Evolutionary conservation across 2,113 vertebrate genomes (phyloP).

Genomic region (Gracilinanus agilis): DNA sequence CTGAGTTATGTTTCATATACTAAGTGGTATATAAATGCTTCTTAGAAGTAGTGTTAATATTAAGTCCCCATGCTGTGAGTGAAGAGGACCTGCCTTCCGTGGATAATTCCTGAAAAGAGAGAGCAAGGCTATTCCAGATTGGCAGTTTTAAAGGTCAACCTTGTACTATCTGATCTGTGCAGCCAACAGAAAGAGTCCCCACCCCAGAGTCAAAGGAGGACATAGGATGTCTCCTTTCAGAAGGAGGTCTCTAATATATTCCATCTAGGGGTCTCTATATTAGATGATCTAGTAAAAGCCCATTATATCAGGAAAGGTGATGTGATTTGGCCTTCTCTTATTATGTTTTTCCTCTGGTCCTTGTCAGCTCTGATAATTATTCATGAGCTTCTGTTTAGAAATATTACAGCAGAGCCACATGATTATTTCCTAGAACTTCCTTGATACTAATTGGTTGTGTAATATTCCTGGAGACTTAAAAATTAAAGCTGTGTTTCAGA

Average conservation of each 20-base stretch:
- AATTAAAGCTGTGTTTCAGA: constrained; percentile 2
- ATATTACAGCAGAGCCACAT: not conserved
- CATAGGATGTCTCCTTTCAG: not conserved
- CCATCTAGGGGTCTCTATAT: not conserved
- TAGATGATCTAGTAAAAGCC: not conserved
- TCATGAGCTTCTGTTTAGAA: not conserved
- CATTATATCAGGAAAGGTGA: not conserved
- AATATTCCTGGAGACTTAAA: constrained; percentile 47
- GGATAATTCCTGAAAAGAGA: no score
- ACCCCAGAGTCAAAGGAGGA: not conserved
- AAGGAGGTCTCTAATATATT: not conserved
- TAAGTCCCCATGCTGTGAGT: no score
- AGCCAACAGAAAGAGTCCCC: not conserved
- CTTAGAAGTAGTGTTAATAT: no score
- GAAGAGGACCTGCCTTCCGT: no score
- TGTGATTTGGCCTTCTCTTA: constrained; percentile 35
- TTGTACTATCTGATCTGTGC: not conserved
- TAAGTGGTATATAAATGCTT: no score
- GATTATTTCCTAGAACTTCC: not conserved
- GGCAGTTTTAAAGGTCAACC: not conserved
- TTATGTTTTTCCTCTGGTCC: not conserved
- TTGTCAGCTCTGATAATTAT: not conserved
- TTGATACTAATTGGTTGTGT: constrained; percentile 23
- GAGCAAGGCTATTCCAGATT: no score
- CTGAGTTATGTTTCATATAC: no score